phyloP scores from a whole-genome alignment of 1,140 invertebrate species.

The Plodia interpunctella region DNA sequence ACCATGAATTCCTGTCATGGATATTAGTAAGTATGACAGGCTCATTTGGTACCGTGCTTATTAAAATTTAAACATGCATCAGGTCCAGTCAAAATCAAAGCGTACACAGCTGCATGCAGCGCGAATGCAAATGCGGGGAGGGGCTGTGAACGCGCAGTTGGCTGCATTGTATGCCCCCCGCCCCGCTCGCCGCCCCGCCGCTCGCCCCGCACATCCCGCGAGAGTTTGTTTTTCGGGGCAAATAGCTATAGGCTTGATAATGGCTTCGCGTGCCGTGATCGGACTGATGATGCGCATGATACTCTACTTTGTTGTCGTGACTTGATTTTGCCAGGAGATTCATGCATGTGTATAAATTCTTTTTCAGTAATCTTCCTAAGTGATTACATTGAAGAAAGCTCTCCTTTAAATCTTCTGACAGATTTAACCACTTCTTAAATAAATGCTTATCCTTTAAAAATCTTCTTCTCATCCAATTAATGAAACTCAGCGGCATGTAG shows the following conservation, averaged over 20 bases:
- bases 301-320: slow-evolving; percentile 46
- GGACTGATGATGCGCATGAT: slow-evolving; percentile 22
- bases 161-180: slow-evolving; percentile 22
- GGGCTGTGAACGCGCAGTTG: slow-evolving; percentile 67
- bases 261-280: slow-evolving; percentile 61
- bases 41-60: neutral
- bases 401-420: too few species aligned
- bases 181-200: slow-evolving; percentile 24
- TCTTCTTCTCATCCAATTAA: too few species aligned
- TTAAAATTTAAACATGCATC: neutral
- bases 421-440: too few species aligned
- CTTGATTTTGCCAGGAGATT: too few species aligned
- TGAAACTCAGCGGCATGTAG: too few species aligned
- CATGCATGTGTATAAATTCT: too few species aligned
- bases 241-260: slow-evolving; percentile 77
- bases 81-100: slow-evolving; percentile 48
- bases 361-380: too few species aligned
- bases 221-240: slow-evolving; percentile 76
- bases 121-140: slow-evolving; percentile 59
- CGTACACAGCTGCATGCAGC: slow-evolving; percentile 46
- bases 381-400: too few species aligned
- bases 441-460: too few species aligned
- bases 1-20: too few species aligned
- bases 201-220: slow-evolving; percentile 54
- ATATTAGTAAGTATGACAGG: too few species aligned